These are phyloP conservation scores for Mellilla xanthometata DNA, from an alignment of 2,888 invertebrate genomes.

Conservation along the genomic window DNA sequence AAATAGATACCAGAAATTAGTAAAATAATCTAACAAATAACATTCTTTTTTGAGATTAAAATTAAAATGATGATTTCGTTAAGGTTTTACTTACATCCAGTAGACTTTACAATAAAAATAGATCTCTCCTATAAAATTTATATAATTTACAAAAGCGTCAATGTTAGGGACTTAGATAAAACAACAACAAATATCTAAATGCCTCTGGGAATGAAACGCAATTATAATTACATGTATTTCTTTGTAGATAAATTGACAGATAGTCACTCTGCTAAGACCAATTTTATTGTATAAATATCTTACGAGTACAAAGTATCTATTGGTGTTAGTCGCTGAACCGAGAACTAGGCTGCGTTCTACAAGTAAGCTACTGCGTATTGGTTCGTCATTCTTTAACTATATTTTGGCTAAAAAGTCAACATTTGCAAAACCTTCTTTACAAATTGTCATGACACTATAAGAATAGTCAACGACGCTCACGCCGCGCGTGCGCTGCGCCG, in stretches of 20 bases:
- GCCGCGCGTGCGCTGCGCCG: conserved; percentile 46
- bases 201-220: conserved; percentile 75
- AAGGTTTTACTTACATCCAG: conserved; percentile 51
- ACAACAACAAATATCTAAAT: conserved; percentile 72
- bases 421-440: conserved; percentile 79
- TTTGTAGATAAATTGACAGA: conserved; percentile 80
- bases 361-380: conserved; percentile 80
- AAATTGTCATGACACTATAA: conserved; percentile 80
- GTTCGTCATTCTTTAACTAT: conserved; percentile 80
- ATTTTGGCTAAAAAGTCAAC: conserved; percentile 82
- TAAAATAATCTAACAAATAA: conserved; percentile 71
- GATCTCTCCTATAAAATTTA: conserved; percentile 83
- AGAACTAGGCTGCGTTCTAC: conserved; percentile 80
- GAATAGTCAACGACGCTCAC: conserved; percentile 77
- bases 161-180: conserved; percentile 61
- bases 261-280: conserved; percentile 76
- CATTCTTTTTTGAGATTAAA: conserved; percentile 56
- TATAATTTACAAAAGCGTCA: conserved; percentile 79
- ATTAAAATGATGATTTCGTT: conserved; percentile 64
- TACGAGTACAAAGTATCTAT: conserved; percentile 77
- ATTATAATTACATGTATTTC: conserved; percentile 50
- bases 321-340: conserved; percentile 79
- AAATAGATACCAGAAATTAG: conserved; percentile 81
- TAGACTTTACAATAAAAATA: conserved; percentile 80
- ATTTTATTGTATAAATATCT: conserved; percentile 75